These are phyloP conservation scores for Arizona elegans DNA, from an alignment of 2,113 vertebrate species.

Conservation along the genomic window DNA sequence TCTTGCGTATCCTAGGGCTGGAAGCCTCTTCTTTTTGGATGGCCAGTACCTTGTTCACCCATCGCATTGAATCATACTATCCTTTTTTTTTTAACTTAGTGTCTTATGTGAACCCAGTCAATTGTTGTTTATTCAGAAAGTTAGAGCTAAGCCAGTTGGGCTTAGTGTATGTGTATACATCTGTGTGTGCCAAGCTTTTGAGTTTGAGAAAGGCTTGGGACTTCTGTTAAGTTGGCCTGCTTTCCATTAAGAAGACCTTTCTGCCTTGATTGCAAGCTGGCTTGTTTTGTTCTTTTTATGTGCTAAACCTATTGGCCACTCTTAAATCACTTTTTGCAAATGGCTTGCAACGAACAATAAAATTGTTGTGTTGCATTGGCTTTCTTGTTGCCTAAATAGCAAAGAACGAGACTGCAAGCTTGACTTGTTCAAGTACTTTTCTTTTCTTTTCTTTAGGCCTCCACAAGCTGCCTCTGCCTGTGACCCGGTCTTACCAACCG, in stretches of 20 bases:
- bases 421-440: background rate
- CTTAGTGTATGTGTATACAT: background rate
- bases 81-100: background rate
- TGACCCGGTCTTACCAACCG: conserved; percentile 69
- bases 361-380: background rate
- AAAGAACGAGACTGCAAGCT: background rate
- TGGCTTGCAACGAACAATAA: background rate
- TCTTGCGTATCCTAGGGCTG: background rate
- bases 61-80: background rate
- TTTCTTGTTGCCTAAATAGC: background rate
- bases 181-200: background rate
- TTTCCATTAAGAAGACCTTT: background rate
- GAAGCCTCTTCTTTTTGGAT: background rate
- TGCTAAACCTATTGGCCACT: background rate
- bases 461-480: conserved; percentile 82
- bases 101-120: background rate
- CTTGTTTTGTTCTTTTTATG: background rate
- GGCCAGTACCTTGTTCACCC: background rate
- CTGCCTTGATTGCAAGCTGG: background rate
- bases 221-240: background rate
- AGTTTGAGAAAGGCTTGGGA: background rate
- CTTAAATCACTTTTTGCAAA: background rate
- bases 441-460: conserved; percentile 72
- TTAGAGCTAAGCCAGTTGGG: background rate
- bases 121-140: background rate